These are phyloP conservation scores for Sinocyclocheilus anophthalmus DNA, from an alignment of 2,113 vertebrate species.

Conservation along the genomic window DNA sequence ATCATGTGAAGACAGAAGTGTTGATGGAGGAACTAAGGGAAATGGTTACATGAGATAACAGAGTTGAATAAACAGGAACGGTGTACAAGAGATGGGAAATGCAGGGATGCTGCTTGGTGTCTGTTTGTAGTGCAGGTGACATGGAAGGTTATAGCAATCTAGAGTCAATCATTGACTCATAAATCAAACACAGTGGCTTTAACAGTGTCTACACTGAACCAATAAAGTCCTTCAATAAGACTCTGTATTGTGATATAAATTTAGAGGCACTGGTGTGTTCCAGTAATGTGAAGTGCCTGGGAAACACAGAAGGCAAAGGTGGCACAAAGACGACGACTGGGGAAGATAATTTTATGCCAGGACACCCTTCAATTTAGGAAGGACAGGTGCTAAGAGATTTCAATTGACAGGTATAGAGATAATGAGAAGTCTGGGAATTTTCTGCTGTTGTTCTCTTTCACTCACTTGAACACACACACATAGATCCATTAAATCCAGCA, in stretches of 20 bases:
- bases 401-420: constrained; percentile 38
- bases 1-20: not conserved
- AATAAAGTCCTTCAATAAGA: not conserved
- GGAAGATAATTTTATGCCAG: not conserved
- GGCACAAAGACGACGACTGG: not conserved
- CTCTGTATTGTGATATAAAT: not conserved
- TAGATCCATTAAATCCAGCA: constrained; percentile 36
- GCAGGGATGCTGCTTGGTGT: not conserved
- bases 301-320: not conserved
- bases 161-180: constrained; percentile 50
- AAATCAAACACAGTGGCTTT: constrained; percentile 52
- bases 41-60: not conserved
- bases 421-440: constrained; percentile 34
- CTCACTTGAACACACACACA: constrained; percentile 6
- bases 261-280: not conserved
- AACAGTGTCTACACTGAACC: constrained; percentile 30
- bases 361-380: constrained; percentile 17
- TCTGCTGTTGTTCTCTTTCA: not conserved
- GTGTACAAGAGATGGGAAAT: not conserved
- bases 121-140: constrained; percentile 31
- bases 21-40: not conserved
- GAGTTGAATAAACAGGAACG: not conserved
- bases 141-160: constrained; percentile 48
- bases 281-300: too few relatives aligned
- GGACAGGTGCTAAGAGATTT: constrained; percentile 2